Evolutionary conservation across 2,888 invertebrate species (phyloP), one percentile per base, ranked within the genome.

Genomic region (Pandemis cinnamomeana): DNA sequence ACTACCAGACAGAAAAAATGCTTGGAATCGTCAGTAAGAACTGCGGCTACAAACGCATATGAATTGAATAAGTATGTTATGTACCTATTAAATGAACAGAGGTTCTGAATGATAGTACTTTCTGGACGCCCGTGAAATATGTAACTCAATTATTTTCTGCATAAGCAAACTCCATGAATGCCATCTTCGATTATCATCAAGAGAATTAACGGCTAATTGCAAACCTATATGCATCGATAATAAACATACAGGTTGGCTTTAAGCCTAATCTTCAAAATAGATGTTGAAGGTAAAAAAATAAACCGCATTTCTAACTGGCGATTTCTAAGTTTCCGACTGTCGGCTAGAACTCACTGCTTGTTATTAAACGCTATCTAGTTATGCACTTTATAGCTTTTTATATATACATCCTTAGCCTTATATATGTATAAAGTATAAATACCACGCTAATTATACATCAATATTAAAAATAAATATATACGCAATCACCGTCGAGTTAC

Each of bases 391-490:
- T 60, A 41, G n/a, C 5, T 20, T 51, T 48, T 53, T 61, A 42
- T 53, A 61, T 67, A 42, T 20, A 69, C 41, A 72, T 63, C n/a
- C 73, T 66, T 69, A 72, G 51, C 13, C 15, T 44, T 51, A 67
- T 67, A 36, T 36, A 36, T 36, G 27, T 36, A 36, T 36, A 36
- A 36, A 71, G 36, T 44, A 67, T 11, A 67, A 41, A 48, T 48
- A 71, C 55, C 64, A 66, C 66, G 63, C 58, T 15, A 53, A 41
- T 61, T 44, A 58, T 58, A 67, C 48, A 15, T 20, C 48, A 44
- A 55, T 82, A 82, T 80, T 77, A 81, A 83, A 81, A 81, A 85
- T 78, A 75, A 73, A 78, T 77, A 75, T 83, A 77, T 83, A 83
- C 83, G 84, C 79, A 83, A 10, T 63, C 55, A 67, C 72, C 62